Evolutionary conservation across 2,797 vertebrate genomes (phyloP).

Genomic region (Cyclura pinguis): DNA sequence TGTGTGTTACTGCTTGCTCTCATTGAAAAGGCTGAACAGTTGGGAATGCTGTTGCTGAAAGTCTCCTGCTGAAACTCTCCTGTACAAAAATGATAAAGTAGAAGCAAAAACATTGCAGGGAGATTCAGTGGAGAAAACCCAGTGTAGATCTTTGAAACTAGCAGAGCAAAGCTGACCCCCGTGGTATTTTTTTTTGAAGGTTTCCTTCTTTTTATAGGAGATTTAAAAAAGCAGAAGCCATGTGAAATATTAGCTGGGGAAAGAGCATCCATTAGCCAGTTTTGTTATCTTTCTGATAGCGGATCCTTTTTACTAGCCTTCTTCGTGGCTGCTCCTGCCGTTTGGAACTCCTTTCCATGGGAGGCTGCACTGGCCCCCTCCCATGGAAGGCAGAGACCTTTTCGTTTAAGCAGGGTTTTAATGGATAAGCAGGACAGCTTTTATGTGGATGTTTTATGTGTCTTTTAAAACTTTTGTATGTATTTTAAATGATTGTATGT

Average conservation of each 20-base stretch:
- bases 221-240: neutral
- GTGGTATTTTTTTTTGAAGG: neutral
- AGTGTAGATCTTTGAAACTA: neutral
- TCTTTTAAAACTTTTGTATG: too few relatives aligned
- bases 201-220: neutral
- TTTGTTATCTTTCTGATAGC: neutral
- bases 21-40: fast-evolving
- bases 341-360: too few relatives aligned
- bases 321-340: too few relatives aligned
- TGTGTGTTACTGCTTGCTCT: slow-evolving; percentile 6
- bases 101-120: neutral
- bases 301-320: neutral
- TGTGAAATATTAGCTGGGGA: neutral
- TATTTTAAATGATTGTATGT: too few relatives aligned
- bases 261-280: neutral
- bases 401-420: too few relatives aligned
- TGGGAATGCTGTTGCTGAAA: neutral
- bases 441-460: too few relatives aligned
- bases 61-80: neutral
- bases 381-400: too few relatives aligned
- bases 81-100: neutral
- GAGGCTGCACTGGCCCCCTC: too few relatives aligned
- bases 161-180: neutral
- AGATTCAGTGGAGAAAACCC: neutral
- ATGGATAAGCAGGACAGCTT: too few relatives aligned